Evolutionary conservation across 2,888 invertebrate genomes (phyloP), one percentile per base, ranked within the genome.

Genomic region (Drosophila picticornis): DNA sequence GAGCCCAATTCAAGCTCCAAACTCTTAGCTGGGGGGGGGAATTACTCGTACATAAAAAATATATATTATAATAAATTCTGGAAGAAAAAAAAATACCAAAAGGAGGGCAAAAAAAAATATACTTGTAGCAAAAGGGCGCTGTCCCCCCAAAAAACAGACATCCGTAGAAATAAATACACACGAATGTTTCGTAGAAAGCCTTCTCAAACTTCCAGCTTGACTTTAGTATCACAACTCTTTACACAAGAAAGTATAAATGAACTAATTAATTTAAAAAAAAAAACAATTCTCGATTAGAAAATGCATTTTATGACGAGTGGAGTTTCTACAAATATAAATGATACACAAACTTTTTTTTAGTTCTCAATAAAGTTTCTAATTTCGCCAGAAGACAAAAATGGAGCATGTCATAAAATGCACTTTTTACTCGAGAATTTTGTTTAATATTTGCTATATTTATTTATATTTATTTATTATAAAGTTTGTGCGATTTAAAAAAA

Each of bases 51-150:
- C 70, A 78, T 62, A 43, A 56, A 63, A 58, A 29, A 76, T 65
- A 65, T 65, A 65, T 76, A 79, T 79, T 76, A 76, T 69, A 79
- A 72, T 69, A 75, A 72, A 68, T 79, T 60, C 56, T 36, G 25
- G 22, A 48, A 61, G 60, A 59, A 48, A 48, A 46, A 59, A 31
- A 50, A 40, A 52, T n/a, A 22, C 25, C 19, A 29, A 31, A 43
- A 34, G 13, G 64, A 38, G 36, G 16, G 48, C 62, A 62, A 62
- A 62, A 62, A 62, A 62, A 40, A 46, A 66, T 46, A 68, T 62
- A 67, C 59, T 69, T 63, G 64, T 50, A 56, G 59, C 59, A 72
- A 72, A 25, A 78, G 62, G 75, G 78, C 58, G 75, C 60, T 53
- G 65, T 65, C 52, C 27, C 52, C 55, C 16, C 2, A 27, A 27